These are phyloP conservation scores for Zelostemma sp. DNA, from an alignment of 1,140 invertebrate genomes.

Conservation along the genomic window DNA sequence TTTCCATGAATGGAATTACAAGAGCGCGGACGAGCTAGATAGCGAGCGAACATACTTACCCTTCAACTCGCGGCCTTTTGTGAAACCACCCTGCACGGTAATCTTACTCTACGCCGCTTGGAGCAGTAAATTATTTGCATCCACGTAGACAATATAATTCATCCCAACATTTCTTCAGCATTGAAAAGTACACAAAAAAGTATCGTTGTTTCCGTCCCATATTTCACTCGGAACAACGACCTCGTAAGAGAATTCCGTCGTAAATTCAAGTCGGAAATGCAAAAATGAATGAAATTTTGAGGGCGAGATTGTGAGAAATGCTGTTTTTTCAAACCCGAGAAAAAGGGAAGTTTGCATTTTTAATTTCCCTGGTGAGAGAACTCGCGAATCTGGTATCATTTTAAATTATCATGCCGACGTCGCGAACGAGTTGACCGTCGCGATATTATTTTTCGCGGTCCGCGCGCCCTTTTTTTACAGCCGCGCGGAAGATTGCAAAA, in stretches of 20 bases:
- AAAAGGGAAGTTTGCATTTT: slow-evolving; percentile 14
- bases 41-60: slow-evolving; percentile 9
- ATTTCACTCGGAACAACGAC: too few relatives aligned
- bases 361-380: slow-evolving; percentile 22
- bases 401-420: slow-evolving; percentile 40
- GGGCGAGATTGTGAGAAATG: too few relatives aligned
- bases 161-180: slow-evolving; percentile 6
- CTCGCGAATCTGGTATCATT: slow-evolving; percentile 7
- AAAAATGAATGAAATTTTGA: too few relatives aligned
- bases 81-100: slow-evolving; percentile 11
- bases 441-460: slow-evolving; percentile 45
- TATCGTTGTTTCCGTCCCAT: not conserved
- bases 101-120: slow-evolving; percentile 15
- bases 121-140: slow-evolving; percentile 23
- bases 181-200: slow-evolving; percentile 20
- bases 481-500: slow-evolving; percentile 27
- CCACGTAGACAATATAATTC: slow-evolving; percentile 14
- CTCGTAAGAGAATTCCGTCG: too few relatives aligned
- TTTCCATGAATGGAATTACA: slow-evolving; percentile 25
- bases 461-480: slow-evolving; percentile 36
- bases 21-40: slow-evolving; percentile 9
- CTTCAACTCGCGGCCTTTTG: slow-evolving; percentile 12
- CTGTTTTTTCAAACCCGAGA: too few relatives aligned
- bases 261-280: too few relatives aligned
- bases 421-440: slow-evolving; percentile 39